Conservation (phyloP, 2,797 vertebrate genomes). For the Miichthys miiuy region DNA sequence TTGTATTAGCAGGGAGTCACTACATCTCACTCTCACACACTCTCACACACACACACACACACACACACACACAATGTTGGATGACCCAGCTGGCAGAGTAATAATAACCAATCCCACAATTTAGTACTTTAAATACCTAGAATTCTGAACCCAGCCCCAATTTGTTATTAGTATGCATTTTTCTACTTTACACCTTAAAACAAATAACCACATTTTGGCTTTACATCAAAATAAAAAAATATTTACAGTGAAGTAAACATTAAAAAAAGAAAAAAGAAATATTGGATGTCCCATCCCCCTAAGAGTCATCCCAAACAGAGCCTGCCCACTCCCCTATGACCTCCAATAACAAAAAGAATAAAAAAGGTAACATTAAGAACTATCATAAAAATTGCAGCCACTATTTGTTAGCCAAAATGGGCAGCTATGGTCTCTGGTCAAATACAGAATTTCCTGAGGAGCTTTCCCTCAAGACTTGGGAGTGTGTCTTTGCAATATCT, state of each 20-base stretch:
- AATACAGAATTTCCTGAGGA: constrained; percentile 77
- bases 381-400: constrained; percentile 78
- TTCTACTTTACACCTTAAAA: constrained; percentile 83
- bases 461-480: constrained; percentile 70
- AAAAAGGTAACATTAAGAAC: constrained; percentile 78
- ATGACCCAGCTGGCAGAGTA: constrained; percentile 82
- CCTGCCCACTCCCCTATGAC: constrained; percentile 50
- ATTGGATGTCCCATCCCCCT: constrained; percentile 50
- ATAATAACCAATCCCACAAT: constrained; percentile 62
- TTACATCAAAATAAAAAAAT: constrained; percentile 83
- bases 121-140: constrained; percentile 70
- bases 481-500: constrained; percentile 70
- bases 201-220: constrained; percentile 82
- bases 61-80: constrained; percentile 18
- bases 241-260: constrained; percentile 85
- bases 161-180: constrained; percentile 73
- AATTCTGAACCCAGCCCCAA: constrained; percentile 59
- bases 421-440: constrained; percentile 74
- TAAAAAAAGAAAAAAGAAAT: constrained; percentile 24
- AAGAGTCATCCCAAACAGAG: constrained; percentile 45
- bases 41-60: constrained; percentile 23
- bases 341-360: constrained; percentile 72
- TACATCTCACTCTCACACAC: constrained; percentile 8
- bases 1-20: constrained; percentile 58
- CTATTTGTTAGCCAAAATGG: constrained; percentile 70